Conservation (phyloP, 2,113 vertebrate genomes). For the Noctilio leporinus region DNA sequence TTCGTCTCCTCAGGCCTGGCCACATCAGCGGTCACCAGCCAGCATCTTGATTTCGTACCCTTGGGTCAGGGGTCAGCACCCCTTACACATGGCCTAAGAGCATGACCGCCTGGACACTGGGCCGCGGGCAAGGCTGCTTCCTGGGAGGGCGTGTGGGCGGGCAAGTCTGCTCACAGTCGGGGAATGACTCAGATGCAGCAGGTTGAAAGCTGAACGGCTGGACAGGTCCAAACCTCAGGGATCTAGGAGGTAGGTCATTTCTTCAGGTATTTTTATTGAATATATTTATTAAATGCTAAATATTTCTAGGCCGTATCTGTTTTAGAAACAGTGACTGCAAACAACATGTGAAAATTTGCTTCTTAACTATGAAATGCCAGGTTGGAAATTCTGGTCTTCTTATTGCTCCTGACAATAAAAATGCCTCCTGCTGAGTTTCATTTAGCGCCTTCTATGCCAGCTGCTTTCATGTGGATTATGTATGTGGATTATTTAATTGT, state of each 20-base stretch:
- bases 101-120: background rate
- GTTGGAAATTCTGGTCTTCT: background rate
- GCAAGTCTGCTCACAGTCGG: background rate
- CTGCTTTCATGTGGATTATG: background rate
- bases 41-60: background rate
- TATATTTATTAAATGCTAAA: background rate
- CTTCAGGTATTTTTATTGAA: background rate
- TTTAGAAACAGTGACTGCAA: background rate
- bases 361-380: background rate
- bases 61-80: background rate
- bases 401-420: background rate
- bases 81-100: background rate
- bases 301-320: background rate
- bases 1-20: background rate
- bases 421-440: background rate
- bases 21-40: background rate
- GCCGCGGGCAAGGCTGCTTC: background rate
- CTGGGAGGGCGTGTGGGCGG: background rate
- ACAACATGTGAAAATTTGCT: background rate
- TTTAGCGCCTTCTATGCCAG: background rate
- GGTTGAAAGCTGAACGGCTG: background rate
- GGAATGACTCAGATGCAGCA: background rate
- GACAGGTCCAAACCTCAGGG: background rate
- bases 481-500: background rate
- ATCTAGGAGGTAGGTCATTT: background rate